phyloP scores from a whole-genome alignment of 2,113 vertebrate genomes.

The Mystacornis crossleyi region DNA sequence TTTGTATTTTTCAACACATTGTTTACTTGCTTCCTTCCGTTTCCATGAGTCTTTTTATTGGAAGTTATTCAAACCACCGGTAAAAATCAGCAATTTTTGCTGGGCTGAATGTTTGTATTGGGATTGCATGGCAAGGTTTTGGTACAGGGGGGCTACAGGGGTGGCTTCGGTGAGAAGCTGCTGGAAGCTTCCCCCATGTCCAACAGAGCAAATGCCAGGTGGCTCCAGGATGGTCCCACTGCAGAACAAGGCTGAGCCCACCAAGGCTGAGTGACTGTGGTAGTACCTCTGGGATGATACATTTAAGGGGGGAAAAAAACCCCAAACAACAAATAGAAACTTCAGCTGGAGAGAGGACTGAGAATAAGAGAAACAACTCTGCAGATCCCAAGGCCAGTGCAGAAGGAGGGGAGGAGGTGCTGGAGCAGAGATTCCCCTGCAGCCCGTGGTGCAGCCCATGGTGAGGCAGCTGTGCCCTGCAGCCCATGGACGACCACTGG shows the following conservation, averaged over 20 bases:
- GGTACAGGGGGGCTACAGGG: not conserved
- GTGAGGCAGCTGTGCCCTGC: not conserved
- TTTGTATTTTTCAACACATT: not conserved
- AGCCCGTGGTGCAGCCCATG: too few relatives aligned
- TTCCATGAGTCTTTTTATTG: not conserved
- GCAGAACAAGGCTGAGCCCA: not conserved
- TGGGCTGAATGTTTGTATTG: not conserved
- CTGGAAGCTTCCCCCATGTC: not conserved
- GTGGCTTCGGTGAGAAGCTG: not conserved
- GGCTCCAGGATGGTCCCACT: not conserved
- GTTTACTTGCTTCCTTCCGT: not conserved
- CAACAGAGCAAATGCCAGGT: not conserved
- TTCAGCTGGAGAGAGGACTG: not conserved
- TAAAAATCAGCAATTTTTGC: not conserved
- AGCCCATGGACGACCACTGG: not conserved
- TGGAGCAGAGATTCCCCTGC: not conserved
- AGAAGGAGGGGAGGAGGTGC: not conserved
- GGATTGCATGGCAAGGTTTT: not conserved
- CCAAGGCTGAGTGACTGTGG: not conserved
- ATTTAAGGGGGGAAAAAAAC: not conserved
- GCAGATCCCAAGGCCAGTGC: not conserved
- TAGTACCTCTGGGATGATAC: not conserved
- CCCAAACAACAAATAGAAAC: not conserved
- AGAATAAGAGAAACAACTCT: not conserved
- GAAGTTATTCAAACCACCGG: not conserved